Base-by-base conservation (phyloP, 2,888 invertebrate species). In the Coremacera marginata region DNA sequence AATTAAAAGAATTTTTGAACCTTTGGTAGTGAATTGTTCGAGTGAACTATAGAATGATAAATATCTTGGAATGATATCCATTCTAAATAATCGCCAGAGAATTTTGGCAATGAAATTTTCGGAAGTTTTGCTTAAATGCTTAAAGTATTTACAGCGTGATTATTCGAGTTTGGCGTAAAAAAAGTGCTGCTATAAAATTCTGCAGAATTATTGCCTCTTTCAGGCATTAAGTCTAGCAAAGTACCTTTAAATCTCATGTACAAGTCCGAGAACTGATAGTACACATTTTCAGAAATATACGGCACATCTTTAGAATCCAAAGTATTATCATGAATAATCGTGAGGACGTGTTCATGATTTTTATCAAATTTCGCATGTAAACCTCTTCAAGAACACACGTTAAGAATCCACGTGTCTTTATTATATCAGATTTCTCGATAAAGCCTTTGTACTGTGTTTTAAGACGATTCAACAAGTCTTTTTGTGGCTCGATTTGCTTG, bases 81-180 rank as follows among this genome's bases (percentile, higher is more conserved):
- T 37, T 31, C 65, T 34, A 65, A 44, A 74, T 74, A 65, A 52
- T 74, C 65, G 19, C 55, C 65, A 9, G 74, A 74, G 22, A 74
- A 74, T 52, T 74, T 74, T 27, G 74, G 74, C 51, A 74, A 25
- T 52, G 55, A 51, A 52, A 74, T 75, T 67, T 67, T 75, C 25
- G 75, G 75, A 0, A 75, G 34, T 22, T 71, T 71, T 2, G 71
- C n/a, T 25, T 71, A 60, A 4, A 34, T 65, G n/a, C 37, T 37
- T 2, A 2, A 4, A 19, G 65, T 37, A 9, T 16, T 65, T 4
- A 37, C 37, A 31, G 34, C 34, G 34, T 65, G 65, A 9, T 34
- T 34, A 65, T 19, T 3, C 3, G 1, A n/a, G 7, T 22, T 57
- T 22, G 34, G 65, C 19, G 8, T 16, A 34, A n/a, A 37, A 34